phyloP scores from a whole-genome alignment of 2,888 invertebrate species.

The Noctua pronuba region DNA sequence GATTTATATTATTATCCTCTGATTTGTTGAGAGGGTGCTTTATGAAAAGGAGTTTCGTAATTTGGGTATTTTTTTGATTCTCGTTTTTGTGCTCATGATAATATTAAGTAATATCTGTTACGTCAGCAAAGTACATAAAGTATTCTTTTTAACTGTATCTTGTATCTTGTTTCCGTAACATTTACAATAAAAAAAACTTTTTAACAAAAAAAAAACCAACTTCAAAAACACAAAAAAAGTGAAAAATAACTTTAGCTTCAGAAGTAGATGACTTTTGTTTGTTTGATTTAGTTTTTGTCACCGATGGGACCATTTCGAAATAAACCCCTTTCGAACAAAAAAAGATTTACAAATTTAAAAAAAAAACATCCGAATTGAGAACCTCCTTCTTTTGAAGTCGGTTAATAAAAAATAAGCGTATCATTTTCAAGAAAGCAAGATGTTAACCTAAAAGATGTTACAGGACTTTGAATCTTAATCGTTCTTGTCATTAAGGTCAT shows the following conservation, averaged over 20 bases:
- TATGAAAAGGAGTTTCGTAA: constrained; percentile 20
- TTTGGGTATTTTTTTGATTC: constrained; percentile 34
- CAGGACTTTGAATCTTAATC: constrained; percentile 21
- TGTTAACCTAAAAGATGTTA: neutral
- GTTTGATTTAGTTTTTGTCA: too few species aligned
- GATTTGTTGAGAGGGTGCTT: constrained; percentile 45
- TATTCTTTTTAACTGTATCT: neutral
- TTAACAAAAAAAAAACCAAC: too few species aligned
- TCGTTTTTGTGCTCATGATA: constrained; percentile 5
- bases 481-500: constrained; percentile 26
- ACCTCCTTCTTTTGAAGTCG: too few species aligned
- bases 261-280: too few species aligned
- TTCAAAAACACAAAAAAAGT: too few species aligned
- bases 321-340: too few species aligned
- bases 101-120: neutral
- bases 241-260: too few species aligned
- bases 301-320: too few species aligned
- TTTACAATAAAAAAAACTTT: neutral
- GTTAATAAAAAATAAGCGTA: neutral
- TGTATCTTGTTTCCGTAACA: neutral
- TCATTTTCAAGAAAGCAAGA: constrained; percentile 10
- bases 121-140: neutral
- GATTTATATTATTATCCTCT: constrained; percentile 51
- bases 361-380: too few species aligned
- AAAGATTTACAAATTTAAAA: too few species aligned